Base-by-base conservation (phyloP, 2,797 vertebrate genomes). In the Philypnodon macrostomus region DNA sequence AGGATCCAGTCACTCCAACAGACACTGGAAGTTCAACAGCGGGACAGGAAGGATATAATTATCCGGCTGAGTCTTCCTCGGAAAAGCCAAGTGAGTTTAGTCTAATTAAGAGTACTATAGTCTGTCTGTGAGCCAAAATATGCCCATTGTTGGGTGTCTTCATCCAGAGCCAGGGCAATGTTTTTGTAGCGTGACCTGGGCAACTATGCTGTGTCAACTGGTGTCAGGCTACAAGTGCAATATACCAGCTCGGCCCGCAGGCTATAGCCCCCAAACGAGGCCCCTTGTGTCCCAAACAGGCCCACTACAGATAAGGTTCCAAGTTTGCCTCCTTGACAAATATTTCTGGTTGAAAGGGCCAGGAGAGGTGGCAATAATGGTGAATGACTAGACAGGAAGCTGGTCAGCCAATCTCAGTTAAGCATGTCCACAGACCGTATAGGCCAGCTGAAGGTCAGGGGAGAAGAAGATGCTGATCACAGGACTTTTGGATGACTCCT, bases 121-220 rank as follows among this genome's bases (percentile, higher is more conserved):
- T 56, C 61, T 75, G 69, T 79, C 83, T 67, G 66, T 81, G 78
- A 79, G 72, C 70, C 71, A 81, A 87, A 87, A 85, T 75, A 83
- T 65, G 61, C 58, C 78, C 80, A 85, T 89, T 89, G 87, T 90
- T 79, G 42, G 21, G 48, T 46, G 50, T 68, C 58, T 80, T 85
- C 77, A 55, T 68, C 67, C 63, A 82, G 66, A 77, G 78, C 78
- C 80, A 77, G 73, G 77, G 78, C 75, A 70, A 79, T 90, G 88
- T 91, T 90, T 88, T 90, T 88, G 80, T 87, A 85, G 73, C 73
- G 76, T 87, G 89, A 91, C 89, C 89, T 79, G 83, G 73, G 78
- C 62, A 85, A 83, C 84, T 78, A 84, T 85, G 67, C 79, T 80
- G 80, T 90, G 88, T 90, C 88, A 92, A 91, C 85, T 87, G 89